These are phyloP conservation scores for Australoheros facetus DNA, from an alignment of 2,797 vertebrate genomes.

Conservation along the genomic window DNA sequence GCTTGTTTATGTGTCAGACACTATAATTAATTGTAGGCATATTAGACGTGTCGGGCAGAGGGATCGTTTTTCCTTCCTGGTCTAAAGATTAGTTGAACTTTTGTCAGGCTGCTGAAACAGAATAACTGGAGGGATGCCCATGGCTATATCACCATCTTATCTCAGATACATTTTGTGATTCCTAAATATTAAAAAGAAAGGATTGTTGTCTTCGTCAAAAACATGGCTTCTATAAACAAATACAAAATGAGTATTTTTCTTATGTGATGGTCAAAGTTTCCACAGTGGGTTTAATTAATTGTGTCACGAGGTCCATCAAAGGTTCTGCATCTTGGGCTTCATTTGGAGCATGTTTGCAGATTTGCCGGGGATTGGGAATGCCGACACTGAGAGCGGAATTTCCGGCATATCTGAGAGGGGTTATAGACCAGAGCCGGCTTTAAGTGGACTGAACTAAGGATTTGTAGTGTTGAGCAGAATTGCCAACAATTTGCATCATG, in stretches of 20 bases:
- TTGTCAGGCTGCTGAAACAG: not conserved
- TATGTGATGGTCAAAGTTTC: not conserved
- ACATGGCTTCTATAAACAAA: not conserved
- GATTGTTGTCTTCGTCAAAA: not conserved
- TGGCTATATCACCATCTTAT: not conserved
- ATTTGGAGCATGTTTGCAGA: not conserved
- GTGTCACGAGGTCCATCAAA: no score
- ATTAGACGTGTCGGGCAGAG: accelerated
- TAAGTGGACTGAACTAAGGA: not conserved
- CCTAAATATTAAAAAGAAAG: not conserved
- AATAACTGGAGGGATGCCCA: not conserved
- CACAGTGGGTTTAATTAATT: not conserved
- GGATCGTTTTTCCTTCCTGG: not conserved
- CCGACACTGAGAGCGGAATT: not conserved
- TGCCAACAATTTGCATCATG: not conserved
- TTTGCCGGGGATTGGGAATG: not conserved
- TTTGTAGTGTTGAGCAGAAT: not conserved
- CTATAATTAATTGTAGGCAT: not conserved
- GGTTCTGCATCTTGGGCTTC: no score
- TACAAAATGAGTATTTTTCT: not conserved
- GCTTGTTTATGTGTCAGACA: not conserved
- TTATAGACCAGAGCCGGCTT: not conserved
- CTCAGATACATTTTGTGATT: not conserved
- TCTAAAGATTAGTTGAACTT: not conserved
- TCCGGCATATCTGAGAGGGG: not conserved